Conservation (phyloP, 2,888 invertebrate species). For the Temnothorax unifasciatus region DNA sequence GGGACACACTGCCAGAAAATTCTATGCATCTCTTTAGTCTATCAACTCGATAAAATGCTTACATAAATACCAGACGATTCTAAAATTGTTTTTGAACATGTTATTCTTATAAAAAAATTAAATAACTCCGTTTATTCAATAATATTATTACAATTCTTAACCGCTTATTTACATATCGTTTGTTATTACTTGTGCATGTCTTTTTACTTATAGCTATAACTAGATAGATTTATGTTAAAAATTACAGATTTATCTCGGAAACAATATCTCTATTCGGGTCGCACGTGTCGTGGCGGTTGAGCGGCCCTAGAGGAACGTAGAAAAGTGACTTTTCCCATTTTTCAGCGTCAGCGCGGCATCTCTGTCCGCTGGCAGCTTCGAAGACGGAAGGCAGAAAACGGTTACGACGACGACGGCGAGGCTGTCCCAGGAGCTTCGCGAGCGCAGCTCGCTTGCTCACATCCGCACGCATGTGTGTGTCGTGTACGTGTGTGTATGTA, state of each 20-base stretch:
- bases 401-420: conserved; percentile 40
- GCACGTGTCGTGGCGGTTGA: conserved; percentile 15
- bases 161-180: neutral
- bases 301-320: neutral
- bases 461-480: neutral
- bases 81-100: neutral
- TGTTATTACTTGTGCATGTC: no score
- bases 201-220: neutral
- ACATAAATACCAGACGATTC: neutral
- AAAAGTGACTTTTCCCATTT: conserved; percentile 60
- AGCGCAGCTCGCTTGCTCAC: conserved; percentile 3
- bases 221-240: neutral
- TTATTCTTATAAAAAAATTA: neutral
- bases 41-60: conserved; percentile 18
- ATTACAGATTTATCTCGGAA: conserved; percentile 31
- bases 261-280: conserved; percentile 23
- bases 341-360: conserved; percentile 37
- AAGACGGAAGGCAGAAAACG: conserved; percentile 45
- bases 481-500: neutral
- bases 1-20: conserved; percentile 16
- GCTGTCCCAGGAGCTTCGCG: conserved; percentile 42
- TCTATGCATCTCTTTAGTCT: conserved; percentile 18
- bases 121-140: neutral
- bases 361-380: conserved; percentile 21
- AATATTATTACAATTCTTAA: neutral